These are phyloP conservation scores for Aurelia aurita complex sp. Pacific DNA, from an alignment of 30 jellyfish, hydroid and myxozoan genomes.

Conservation along the genomic window DNA sequence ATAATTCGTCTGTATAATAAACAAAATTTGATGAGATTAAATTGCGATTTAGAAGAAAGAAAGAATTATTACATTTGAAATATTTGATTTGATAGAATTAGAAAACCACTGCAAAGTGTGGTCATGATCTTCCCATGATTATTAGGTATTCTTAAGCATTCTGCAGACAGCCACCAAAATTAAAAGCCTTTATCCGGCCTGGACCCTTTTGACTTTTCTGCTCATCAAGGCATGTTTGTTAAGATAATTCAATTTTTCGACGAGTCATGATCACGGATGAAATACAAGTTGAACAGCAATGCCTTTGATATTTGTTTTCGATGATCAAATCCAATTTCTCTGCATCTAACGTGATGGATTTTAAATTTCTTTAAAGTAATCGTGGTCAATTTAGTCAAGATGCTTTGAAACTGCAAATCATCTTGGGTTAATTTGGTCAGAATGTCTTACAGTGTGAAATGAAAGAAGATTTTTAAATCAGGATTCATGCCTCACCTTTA, in stretches of 20 bases:
- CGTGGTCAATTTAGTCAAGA: too few relatives aligned
- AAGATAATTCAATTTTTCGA: slow-evolving; percentile 26
- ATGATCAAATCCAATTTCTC: too few relatives aligned
- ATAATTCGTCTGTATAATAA: background rate
- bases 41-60: slow-evolving; percentile 20
- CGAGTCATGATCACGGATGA: background rate
- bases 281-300: too few relatives aligned
- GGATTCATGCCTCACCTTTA: too few relatives aligned
- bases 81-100: slow-evolving; percentile 19
- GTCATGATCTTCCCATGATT: slow-evolving; percentile 15
- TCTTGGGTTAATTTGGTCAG: too few relatives aligned
- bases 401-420: too few relatives aligned
- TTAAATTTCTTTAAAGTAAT: too few relatives aligned
- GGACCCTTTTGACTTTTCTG: slow-evolving; percentile 4
- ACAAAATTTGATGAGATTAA: slow-evolving; percentile 36
- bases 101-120: slow-evolving; percentile 28
- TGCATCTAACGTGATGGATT: too few relatives aligned
- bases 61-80: slow-evolving; percentile 10
- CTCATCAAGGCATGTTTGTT: slow-evolving; percentile 1
- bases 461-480: too few relatives aligned
- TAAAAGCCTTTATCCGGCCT: slow-evolving; percentile 10
- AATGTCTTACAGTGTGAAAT: too few relatives aligned
- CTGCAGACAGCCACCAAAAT: slow-evolving; percentile 13
- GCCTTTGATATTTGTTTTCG: too few relatives aligned
- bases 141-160: background rate